Base-by-base conservation (phyloP, 2,113 vertebrate genomes). In the Ursus arctos region DNA sequence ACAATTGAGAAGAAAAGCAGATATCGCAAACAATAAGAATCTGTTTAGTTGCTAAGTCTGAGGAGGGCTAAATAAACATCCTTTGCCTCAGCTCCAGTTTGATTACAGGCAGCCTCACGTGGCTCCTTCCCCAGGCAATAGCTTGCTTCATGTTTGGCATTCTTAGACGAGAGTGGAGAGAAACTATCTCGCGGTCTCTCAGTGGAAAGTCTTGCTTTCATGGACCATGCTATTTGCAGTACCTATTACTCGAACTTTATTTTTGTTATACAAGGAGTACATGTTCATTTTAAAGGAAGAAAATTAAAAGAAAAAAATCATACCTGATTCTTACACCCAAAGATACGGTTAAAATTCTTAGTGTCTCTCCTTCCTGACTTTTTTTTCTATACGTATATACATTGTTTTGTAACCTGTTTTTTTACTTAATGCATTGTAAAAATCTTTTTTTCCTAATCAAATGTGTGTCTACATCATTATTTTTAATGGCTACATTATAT, bases 271-370 rank as follows among this genome's bases (percentile, higher is more conserved):
- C 14, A 71, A 22, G 24, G 63, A 74, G 40, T 80, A 79, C 12
- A n/a, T 91, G 59, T 2, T 81, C 21, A 72, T 90, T 61, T 69
- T 82, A 57, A 76, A 19, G 43, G 36, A 16, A 83, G 16, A 72
- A 61, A 47, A 3, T 28, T 31, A 26, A 67, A 40, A 71, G 16
- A 51, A 19, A n/a, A 89, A 69, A 94, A 63, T 74, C 7, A 57
- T 91, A 49, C 51, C 21, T 69, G 33, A 65, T 95, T 95, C 13
- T 96, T 95, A 36, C 61, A 82, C 40, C 18, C 85, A 93, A 87
- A 93, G 61, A 47, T 87, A n/a, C 0, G 11, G 6, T 69, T 95
- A 65, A 69, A 95, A 83, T 65, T 91, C 26, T 91, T 55, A 81
- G 7, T 79, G 33, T 82, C 67, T 57, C 0, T 55, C 22, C 36